These are phyloP conservation scores for Lasaia peninsularis DNA, from an alignment of 1,140 invertebrate genomes.

Conservation along the genomic window DNA sequence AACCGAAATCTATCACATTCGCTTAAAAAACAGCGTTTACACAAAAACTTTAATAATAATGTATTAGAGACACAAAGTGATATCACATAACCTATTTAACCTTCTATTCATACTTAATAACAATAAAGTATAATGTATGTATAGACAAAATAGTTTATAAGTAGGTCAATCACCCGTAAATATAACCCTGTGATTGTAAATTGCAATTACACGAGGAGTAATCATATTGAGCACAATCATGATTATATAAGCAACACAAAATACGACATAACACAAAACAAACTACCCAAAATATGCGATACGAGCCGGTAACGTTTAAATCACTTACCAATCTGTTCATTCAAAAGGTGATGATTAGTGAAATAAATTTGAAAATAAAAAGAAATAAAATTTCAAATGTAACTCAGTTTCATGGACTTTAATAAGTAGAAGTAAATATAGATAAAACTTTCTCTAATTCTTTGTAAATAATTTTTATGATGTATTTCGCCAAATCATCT, in stretches of 20 bases:
- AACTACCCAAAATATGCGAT: slow-evolving; percentile 40
- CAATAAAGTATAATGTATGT: neutral
- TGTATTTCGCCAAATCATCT: slow-evolving; percentile 53
- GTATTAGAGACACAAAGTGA: too few relatives aligned
- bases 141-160: neutral
- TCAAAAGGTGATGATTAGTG: neutral
- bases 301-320: slow-evolving; percentile 54
- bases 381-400: neutral
- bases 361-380: neutral
- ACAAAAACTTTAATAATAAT: too few relatives aligned
- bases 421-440: neutral
- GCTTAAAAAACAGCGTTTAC: too few relatives aligned
- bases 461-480: neutral
- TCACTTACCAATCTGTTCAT: slow-evolving; percentile 33
- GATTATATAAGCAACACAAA: slow-evolving; percentile 51
- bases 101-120: too few relatives aligned
- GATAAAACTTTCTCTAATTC: neutral
- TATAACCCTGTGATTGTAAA: slow-evolving; percentile 30
- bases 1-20: too few relatives aligned
- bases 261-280: slow-evolving; percentile 40
- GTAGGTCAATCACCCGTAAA: slow-evolving; percentile 12
- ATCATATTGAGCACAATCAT: slow-evolving; percentile 50
- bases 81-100: neutral
- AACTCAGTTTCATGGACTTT: neutral
- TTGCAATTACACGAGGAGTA: slow-evolving; percentile 31